Evolutionary conservation across 1,140 invertebrate genomes (phyloP).

Genomic region (Drosophila erecta): DNA sequence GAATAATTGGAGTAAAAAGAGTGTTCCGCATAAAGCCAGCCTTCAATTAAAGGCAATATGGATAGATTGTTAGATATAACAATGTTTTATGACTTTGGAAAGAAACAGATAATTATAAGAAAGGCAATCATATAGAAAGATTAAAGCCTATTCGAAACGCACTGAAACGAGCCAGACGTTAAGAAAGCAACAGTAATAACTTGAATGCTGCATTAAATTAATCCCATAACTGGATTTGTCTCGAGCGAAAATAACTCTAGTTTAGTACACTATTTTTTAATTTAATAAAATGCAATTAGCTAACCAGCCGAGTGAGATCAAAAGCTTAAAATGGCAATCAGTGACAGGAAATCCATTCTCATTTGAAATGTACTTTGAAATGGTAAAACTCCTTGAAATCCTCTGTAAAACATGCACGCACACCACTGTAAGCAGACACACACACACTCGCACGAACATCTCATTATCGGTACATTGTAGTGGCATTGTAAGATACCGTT

Average conservation of each 20-base stretch:
- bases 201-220: background rate
- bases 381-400: background rate
- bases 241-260: too few species aligned
- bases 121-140: background rate
- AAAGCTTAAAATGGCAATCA: background rate
- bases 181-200: background rate
- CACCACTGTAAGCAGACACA: conserved; percentile 15
- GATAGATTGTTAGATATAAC: too few species aligned
- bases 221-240: background rate
- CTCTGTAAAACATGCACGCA: background rate
- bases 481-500: conserved; percentile 38
- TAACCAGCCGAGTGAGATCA: background rate
- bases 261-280: background rate
- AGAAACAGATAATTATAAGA: background rate
- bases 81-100: too few species aligned
- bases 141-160: background rate
- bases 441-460: background rate
- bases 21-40: too few species aligned
- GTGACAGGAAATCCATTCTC: too few species aligned
- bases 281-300: background rate
- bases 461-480: conserved; percentile 56
- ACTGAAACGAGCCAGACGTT: background rate
- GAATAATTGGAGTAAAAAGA: background rate
- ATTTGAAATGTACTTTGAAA: background rate
- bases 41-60: background rate